phyloP scores from a whole-genome alignment of 2,888 invertebrate genomes.

The Drosophila austrosaltans region DNA sequence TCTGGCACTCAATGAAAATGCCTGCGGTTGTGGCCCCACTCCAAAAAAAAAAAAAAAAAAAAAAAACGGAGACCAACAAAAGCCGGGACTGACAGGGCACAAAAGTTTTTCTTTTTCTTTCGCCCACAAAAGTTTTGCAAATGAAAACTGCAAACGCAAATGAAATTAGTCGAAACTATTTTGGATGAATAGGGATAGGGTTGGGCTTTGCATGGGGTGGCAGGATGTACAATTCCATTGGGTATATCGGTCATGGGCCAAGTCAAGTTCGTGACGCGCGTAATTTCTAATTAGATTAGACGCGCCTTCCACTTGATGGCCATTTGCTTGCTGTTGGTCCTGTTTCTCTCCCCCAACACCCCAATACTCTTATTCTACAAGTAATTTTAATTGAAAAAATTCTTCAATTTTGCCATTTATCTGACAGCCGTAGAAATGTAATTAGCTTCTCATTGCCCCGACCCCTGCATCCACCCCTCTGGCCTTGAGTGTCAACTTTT shows the following conservation, averaged over 20 bases:
- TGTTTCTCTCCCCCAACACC: constrained; percentile 22
- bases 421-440: constrained; percentile 73
- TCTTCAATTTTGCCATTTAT: constrained; percentile 76
- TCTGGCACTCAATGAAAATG: constrained; percentile 55
- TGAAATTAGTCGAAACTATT: constrained; percentile 76
- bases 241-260: constrained; percentile 22
- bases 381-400: constrained; percentile 76
- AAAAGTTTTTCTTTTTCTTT: constrained; percentile 20
- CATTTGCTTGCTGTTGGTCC: constrained; percentile 53
- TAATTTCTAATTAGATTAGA: constrained; percentile 77
- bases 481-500: constrained; percentile 66
- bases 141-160: constrained; percentile 73
- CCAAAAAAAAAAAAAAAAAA: background rate
- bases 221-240: constrained; percentile 43
- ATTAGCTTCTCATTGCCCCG: constrained; percentile 54
- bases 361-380: constrained; percentile 32
- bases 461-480: background rate
- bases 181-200: constrained; percentile 36
- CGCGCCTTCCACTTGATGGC: constrained; percentile 51
- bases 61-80: constrained; percentile 10
- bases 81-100: constrained; percentile 36
- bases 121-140: constrained; percentile 47
- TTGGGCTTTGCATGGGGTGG: background rate
- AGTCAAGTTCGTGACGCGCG: constrained; percentile 79
- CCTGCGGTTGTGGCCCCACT: constrained; percentile 29